Evolutionary conservation across 2,797 vertebrate species (phyloP), one percentile per base, ranked within the genome.

Genomic region (Ceyx erithaca): DNA sequence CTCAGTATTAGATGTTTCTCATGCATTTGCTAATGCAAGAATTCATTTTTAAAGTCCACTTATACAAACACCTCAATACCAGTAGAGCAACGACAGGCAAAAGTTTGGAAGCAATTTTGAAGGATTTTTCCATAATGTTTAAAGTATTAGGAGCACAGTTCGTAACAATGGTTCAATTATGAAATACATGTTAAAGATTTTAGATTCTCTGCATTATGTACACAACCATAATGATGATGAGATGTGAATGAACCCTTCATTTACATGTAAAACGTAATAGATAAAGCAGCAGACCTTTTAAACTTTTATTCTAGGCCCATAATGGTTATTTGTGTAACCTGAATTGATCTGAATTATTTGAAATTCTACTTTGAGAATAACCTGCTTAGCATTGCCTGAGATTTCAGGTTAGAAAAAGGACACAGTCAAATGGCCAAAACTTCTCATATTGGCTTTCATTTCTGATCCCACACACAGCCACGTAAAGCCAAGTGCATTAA

Each of bases 141-240:
- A 64, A 78, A 92, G 55, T 58, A 89, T 94, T 75, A 95, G 85
- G 40, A 82, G 72, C 71, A 70, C 40, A 76, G 37, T 46, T 85
- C 69, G 48, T 66, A 79, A 80, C 82, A 87, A 64, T 30, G 89
- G 52, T 55, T 94, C 93, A 93, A 59, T n/a, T 49, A 48, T 46
- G 49, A 95, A 95, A 76, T 14, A 63, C 49, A 76, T 20, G 52
- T 91, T 95, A 93, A 95, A 91, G 93, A 85, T 80, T 94, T 89
- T 89, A 93, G 86, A 71, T 61, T 87, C 35, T 80, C 81, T 84
- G 62, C 77, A 79, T 82, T 73, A 85, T 54, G 69, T 77, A 80
- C 12, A 70, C 71, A 80, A 87, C 25, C 33, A 64, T 45, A 85
- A 80, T 16, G 81, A 70, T 58, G 51, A 88, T 85, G 26, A 80